Conservation (phyloP, 2,888 invertebrate genomes). For the Stenotaenia linearis region DNA sequence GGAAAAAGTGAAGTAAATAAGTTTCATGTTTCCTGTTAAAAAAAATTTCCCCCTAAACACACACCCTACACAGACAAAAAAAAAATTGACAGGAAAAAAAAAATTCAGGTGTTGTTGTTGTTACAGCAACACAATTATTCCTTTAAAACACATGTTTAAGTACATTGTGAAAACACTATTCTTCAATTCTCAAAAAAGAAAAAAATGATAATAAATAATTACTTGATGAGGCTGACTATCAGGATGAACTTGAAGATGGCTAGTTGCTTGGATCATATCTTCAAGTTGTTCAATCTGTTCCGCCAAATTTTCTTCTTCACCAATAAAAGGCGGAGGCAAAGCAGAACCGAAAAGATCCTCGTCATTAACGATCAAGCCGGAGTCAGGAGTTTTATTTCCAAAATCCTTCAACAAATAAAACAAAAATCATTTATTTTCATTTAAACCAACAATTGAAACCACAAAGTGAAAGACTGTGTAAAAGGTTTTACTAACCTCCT, state of each 20-base stretch:
- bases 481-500: neutral
- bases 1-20: neutral
- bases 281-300: constrained; percentile 24
- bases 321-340: neutral
- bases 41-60: neutral
- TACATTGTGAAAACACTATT: neutral
- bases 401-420: neutral
- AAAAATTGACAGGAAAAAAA: neutral
- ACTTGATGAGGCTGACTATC: constrained; percentile 14
- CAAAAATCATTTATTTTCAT: neutral
- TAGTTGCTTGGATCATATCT: constrained; percentile 17
- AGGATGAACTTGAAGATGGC: constrained; percentile 20
- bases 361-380: neutral
- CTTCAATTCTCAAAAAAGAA: neutral
- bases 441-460: too few relatives aligned
- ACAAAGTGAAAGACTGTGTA: neutral
- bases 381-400: neutral
- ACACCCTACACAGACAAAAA: constrained; percentile 1
- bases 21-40: neutral
- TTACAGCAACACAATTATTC: neutral
- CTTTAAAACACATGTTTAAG: neutral
- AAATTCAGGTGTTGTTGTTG: neutral
- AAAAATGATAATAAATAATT: too few relatives aligned
- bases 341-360: neutral
- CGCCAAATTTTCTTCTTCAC: neutral